Percentiles rank a stretch among this genome's conserved stretches.
Evolutionary conservation across 2,888 invertebrate genomes (phyloP).

Genomic region (Cerceris rybyensis): DNA sequence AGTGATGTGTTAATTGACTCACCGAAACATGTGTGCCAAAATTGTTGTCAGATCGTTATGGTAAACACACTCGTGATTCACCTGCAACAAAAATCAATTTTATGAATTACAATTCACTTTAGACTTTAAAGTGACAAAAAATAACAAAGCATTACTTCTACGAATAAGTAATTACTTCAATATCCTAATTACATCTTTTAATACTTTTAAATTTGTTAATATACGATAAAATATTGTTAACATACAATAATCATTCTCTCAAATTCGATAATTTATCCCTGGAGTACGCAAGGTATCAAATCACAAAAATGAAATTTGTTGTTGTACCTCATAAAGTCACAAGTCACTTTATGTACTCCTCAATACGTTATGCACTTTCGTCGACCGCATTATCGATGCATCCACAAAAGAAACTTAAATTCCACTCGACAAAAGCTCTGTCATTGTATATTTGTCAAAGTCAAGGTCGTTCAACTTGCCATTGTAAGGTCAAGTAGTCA

Average conservation of each 20-base stretch:
- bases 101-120: background rate
- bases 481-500: conserved; percentile 61
- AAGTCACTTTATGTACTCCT: background rate
- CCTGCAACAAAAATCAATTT: conserved; percentile 19
- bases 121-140: background rate
- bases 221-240: too few relatives aligned
- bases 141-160: background rate
- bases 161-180: too few relatives aligned
- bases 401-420: conserved; percentile 1
- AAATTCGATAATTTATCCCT: too few relatives aligned
- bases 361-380: background rate
- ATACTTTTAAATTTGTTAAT: too few relatives aligned
- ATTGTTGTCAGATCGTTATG: background rate
- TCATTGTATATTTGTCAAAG: conserved; percentile 65
- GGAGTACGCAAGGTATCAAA: background rate
- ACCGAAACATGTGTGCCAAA: conserved; percentile 42
- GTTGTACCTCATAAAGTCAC: background rate
- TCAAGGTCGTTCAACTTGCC: conserved; percentile 74
- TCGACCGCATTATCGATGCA: conserved; percentile 1
- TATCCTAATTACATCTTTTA: too few relatives aligned
- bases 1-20: conserved; percentile 25
- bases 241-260: too few relatives aligned
- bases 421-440: conserved; percentile 29
- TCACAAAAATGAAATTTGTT: background rate
- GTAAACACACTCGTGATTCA: conserved; percentile 16